phyloP scores from a whole-genome alignment of 2,113 vertebrate species.

The Monopterus albus region DNA sequence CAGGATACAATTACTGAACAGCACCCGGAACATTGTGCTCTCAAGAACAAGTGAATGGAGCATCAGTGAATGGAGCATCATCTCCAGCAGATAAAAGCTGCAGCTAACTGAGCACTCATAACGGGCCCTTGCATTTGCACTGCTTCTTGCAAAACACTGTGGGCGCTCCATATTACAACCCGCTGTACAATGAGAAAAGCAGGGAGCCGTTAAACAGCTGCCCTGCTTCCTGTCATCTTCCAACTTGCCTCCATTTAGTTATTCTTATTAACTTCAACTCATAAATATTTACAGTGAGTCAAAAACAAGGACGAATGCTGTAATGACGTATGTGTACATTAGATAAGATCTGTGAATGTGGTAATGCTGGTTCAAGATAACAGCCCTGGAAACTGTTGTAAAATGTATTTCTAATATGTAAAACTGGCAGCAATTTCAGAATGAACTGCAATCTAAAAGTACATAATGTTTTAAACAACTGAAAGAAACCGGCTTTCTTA shows the following conservation, averaged over 20 bases:
- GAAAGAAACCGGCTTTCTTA: neutral
- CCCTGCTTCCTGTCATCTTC: conserved; percentile 41
- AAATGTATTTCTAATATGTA: neutral
- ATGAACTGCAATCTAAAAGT: neutral
- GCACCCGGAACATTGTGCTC: neutral
- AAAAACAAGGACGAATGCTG: conserved; percentile 15
- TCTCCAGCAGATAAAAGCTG: conserved; percentile 35
- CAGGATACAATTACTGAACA: too few species aligned
- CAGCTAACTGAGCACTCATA: conserved; percentile 17
- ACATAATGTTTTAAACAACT: neutral
- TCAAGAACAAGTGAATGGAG: neutral
- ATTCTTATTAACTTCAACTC: conserved; percentile 21
- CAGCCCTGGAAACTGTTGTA: neutral
- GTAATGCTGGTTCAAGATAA: neutral
- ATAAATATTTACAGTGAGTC: conserved; percentile 37
- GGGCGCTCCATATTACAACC: conserved; percentile 30
- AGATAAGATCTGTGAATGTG: neutral
- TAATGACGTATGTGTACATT: neutral
- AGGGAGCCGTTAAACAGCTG: conserved; percentile 42
- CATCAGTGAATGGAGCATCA: too few species aligned
- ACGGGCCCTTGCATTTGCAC: conserved; percentile 14
- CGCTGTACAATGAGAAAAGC: conserved; percentile 10
- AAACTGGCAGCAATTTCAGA: neutral
- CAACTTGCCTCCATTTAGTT: conserved; percentile 4
- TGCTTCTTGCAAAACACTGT: conserved; percentile 20